Evolutionary conservation across 2,113 vertebrate species (phyloP), one percentile per base, ranked within the genome.

Genomic region (Thalassoma bifasciatum): DNA sequence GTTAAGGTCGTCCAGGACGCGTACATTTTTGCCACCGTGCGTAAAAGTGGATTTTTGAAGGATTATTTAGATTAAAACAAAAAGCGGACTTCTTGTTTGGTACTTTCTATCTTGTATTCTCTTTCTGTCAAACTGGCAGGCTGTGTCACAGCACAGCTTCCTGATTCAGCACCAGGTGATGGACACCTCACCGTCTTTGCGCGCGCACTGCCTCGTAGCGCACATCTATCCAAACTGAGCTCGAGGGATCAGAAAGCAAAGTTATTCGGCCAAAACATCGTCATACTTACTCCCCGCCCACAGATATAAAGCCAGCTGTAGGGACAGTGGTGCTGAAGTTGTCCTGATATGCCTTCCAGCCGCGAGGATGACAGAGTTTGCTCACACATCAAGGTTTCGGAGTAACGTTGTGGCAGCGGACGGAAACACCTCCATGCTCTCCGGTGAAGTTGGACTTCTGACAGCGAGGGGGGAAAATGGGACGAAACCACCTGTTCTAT

Each of bases 401-500:
- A 78, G 75, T 77, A 82, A 73, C 78, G 66, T 52, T 76, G 40
- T 49, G 53, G 67, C 71, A 53, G 69, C 56, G 82, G 69, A 65
- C 60, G 66, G 60, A 38, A 63, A n/a, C 44, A 49, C 13, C 62
- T 65, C 59, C 52, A 66, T 46, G 65, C 58, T 82, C 19, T 54
- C 62, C 54, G 19, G 54, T 68, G 72, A 79, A 73, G 77, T 24
- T 66, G 80, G 67, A 70, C 60, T 67, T 52, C 9, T 61, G 44
- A 2, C 8, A 11, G 2, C 23, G 30, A 53, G 38, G 62, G 52
- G 8, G 2, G 71, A 84, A 80, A 66, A 95, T 95, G 94, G 88
- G 82, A 71, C 34, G 12, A 66, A 71, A 59, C 86, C 90, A 88
- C 80, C 81, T 83, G 83, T 86, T 92, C 66, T 85, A 73, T 1